Conservation (phyloP, 2,888 invertebrate genomes). For the Cremastinae sp. region DNA sequence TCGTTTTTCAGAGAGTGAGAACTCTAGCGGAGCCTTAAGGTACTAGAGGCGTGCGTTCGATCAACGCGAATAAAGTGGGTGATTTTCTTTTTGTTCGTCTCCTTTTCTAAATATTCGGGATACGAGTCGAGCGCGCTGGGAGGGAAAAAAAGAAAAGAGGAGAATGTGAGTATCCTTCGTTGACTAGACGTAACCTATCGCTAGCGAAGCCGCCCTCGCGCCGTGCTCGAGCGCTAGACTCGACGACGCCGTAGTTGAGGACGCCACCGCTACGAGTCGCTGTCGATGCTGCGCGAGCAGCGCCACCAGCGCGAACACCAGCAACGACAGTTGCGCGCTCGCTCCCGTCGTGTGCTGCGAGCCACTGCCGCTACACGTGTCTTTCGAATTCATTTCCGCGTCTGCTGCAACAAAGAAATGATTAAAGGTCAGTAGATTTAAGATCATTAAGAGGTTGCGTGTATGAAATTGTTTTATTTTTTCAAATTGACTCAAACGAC, state of each 20-base stretch:
- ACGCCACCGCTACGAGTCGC: constrained; percentile 47
- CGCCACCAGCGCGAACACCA: constrained; percentile 65
- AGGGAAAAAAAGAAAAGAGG: constrained; percentile 13
- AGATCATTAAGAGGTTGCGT: too few relatives aligned
- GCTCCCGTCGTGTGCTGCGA: constrained; percentile 58
- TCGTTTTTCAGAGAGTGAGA: constrained; percentile 27
- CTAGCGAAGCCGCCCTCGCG: constrained; percentile 61
- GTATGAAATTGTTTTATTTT: not conserved
- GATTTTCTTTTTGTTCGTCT: too few relatives aligned
- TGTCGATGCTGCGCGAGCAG: constrained; percentile 54
- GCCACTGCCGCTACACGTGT: constrained; percentile 74
- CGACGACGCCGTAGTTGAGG: constrained; percentile 53
- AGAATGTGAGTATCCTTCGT: constrained; percentile 48
- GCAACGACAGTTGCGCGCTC: constrained; percentile 67
- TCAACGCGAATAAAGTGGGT: constrained; percentile 16
- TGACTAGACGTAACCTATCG: constrained; percentile 74
- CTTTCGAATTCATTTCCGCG: constrained; percentile 74
- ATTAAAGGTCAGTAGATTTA: too few relatives aligned
- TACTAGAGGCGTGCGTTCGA: constrained; percentile 40
- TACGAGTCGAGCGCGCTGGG: not conserved
- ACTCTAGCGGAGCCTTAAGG: constrained; percentile 40
- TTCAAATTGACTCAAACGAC: too few relatives aligned
- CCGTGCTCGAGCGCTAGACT: constrained; percentile 38
- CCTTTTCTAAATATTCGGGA: constrained; percentile 2
- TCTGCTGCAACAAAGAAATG: constrained; percentile 75